Evolutionary conservation across 1,140 invertebrate genomes (phyloP), one percentile per base, ranked within the genome.

Genomic region (Marisa cornuarietis): DNA sequence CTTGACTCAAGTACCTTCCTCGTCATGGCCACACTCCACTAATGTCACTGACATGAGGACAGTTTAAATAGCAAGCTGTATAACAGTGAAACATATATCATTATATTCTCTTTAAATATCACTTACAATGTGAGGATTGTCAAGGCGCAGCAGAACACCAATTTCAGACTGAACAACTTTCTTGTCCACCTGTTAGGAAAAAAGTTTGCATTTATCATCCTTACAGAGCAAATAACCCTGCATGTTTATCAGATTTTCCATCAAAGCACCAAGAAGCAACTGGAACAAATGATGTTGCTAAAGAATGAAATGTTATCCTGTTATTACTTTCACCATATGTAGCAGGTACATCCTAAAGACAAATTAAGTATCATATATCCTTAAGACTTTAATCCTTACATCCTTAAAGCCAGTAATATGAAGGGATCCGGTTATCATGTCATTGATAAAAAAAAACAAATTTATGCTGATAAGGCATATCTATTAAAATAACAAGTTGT

Each of bases 71-170:
- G 14, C 66, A 26, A 69, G 13, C 66, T 14, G 66, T 69, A 69
- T 26, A 0, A 20, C 42, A 31, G 11, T 79, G 22, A 18, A n/a
- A 76, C 24, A n/a, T n/a, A n/a, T n/a, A 11, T 24, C 31, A 62
- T 13, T 79, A 58, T 18, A 58, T 18, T 14, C 54, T 18, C 0
- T 58, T 11, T 58, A 58, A 14, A 18, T 58, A 58, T 58, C 54
- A 85, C 88, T 81, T 83, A 90, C 88, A 71, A 90, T 85, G 86
- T 90, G 87, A n/a, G 78, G 79, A 79, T 88, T 87, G 54, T 77
- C 81, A 18, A 90, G 69, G 52, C 80, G 84, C 62, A 90, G 71
- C 22, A 90, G 77, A 51, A 88, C 81, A 65, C 87, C 87, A 79
- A 86, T 84, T 83, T 90, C 89, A 79, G 86, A 85, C 51, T 72